These are phyloP conservation scores for Nylanderia fulva DNA, from an alignment of 1,140 invertebrate genomes.

Conservation along the genomic window DNA sequence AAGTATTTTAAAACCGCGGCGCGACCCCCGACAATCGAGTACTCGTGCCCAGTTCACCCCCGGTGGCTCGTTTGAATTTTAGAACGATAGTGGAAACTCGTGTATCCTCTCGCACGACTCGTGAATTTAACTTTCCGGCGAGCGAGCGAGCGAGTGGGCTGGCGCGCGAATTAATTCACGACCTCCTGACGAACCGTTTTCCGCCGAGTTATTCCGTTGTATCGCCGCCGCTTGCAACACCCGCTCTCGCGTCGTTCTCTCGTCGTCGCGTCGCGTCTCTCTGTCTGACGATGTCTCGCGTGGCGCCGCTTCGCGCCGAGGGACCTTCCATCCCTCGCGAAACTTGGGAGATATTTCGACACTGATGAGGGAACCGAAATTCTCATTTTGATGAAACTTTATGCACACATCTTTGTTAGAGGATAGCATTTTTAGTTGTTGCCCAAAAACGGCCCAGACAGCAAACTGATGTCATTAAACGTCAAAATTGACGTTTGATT, in stretches of 20 bases:
- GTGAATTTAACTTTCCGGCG: slow-evolving; percentile 75
- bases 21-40: slow-evolving; percentile 68
- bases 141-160: slow-evolving; percentile 31
- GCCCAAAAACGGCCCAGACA: too few species aligned
- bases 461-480: too few species aligned
- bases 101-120: slow-evolving; percentile 71
- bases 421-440: too few species aligned
- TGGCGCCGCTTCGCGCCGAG: neutral
- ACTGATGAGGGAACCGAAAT: too few species aligned
- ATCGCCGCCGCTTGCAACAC: slow-evolving; percentile 5
- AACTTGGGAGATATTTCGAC: slow-evolving; percentile 1
- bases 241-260: too few species aligned
- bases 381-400: too few species aligned
- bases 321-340: neutral
- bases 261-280: neutral
- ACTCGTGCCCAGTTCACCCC: slow-evolving; percentile 45
- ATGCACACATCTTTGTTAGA: too few species aligned
- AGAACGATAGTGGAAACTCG: slow-evolving; percentile 77
- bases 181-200: slow-evolving; percentile 73
- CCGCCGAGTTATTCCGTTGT: slow-evolving; percentile 21
- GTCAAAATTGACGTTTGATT: too few species aligned
- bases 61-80: slow-evolving; percentile 76
- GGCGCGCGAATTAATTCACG: slow-evolving; percentile 74
- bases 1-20: slow-evolving; percentile 71
- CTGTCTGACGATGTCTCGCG: neutral